Percentiles rank a stretch among this genome's conserved stretches.
phyloP scores from a whole-genome alignment of 2,888 invertebrate genomes.

The Chelonus formosanus region DNA sequence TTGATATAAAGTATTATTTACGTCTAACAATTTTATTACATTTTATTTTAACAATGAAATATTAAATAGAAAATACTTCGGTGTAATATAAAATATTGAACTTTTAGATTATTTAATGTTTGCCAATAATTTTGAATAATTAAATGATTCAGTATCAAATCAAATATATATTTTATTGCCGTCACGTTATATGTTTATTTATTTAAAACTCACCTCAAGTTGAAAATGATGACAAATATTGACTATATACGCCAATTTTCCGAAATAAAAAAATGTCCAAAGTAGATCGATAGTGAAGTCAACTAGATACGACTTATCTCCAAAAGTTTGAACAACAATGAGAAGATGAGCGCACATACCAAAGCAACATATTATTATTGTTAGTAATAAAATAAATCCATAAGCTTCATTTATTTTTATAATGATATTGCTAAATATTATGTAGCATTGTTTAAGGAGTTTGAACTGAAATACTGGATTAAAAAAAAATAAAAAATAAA shows the following conservation, averaged over 20 bases:
- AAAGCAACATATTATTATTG: constrained; percentile 31
- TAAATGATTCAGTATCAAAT: no score
- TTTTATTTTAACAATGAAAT: no score
- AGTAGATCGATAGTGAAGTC: constrained; percentile 33
- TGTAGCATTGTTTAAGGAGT: constrained; percentile 36
- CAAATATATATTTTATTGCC: no score
- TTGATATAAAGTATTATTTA: no score
- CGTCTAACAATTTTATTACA: no score
- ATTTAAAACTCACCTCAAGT: constrained; percentile 13
- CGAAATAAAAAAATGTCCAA: constrained; percentile 36
- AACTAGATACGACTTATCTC: not conserved
- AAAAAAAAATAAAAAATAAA: constrained; percentile 1
- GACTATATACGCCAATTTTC: constrained; percentile 34
- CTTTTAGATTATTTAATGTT: no score
- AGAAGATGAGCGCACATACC: constrained; percentile 32
- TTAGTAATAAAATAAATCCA: constrained; percentile 32
- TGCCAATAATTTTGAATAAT: no score
- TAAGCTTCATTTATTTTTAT: constrained; percentile 33
- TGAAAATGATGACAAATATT: constrained; percentile 28
- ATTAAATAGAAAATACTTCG: no score
- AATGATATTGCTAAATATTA: constrained; percentile 32
- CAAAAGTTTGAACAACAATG: constrained; percentile 19
- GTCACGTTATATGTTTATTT: no score
- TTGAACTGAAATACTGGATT: constrained; percentile 38
- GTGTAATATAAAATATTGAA: no score